Evolutionary conservation across 2,113 vertebrate species (phyloP), one percentile per base, ranked within the genome.

Genomic region (Thinocorus orbignyianus): DNA sequence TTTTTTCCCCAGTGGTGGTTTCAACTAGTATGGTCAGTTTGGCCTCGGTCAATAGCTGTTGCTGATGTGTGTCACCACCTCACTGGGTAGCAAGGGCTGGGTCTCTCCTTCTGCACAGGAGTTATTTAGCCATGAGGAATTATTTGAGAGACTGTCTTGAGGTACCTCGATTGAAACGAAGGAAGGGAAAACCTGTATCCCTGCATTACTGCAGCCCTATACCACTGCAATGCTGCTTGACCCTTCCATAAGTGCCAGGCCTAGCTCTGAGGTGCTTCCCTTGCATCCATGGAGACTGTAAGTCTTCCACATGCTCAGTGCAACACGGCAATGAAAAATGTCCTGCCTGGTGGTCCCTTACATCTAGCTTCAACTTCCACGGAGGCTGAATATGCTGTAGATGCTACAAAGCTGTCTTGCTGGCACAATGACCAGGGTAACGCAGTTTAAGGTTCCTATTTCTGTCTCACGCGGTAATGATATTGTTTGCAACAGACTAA

Each of bases 81-180:
- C 6, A 1, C 30, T 60, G 19, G 7, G 6, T 5, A 24, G 4
- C 0, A 0, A 30, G 31, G n/a, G 49, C 46, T 72, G 83, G 3
- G 17, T n/a, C 88, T 55, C 58, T 62, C 13, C 68, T 90, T 24
- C 65, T 83, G 35, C 28, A 41, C 20, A 4, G 37, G 15, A 42
- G 5, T 11, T 33, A 9, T 51, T 90, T 26, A 62, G 44, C 61
- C 18, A 3, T 11, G 31, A 54, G 42, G 26, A 52, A 55, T 93
- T 82, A 55, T 82, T 93, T 88, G 37, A 65, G 60, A 64, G 10
- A 52, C 68, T 52, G 19, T 66, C 68, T 58, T 70, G 49, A 28
- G 2, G 2, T 86, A 24, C 49, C 80, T 86, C 80, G 35, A 26
- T 35, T 77, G 35, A 85, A 92, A 71, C 18, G 16, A 30, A 72